Evolutionary conservation across 2,113 vertebrate species (phyloP), one percentile per base, ranked within the genome.

Genomic region (Cinclus cinclus): DNA sequence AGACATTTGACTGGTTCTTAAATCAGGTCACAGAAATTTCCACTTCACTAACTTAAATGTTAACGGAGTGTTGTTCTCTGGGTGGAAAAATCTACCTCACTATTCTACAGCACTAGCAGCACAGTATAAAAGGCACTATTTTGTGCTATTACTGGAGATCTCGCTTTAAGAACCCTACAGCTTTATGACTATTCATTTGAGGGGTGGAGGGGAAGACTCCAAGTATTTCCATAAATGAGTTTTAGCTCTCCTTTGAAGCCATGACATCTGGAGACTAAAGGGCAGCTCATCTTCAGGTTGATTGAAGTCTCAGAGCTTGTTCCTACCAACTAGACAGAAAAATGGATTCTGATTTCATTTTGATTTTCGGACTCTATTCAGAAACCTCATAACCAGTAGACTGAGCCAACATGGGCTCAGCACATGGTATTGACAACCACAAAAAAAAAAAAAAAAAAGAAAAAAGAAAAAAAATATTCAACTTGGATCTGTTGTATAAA

Each of bases 11-110:
- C 62, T 91, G 59, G 42, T 83, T 94, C 50, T 94, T 91, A 92
- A 96, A 95, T 87, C 95, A 87, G 89, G 82, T 92, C 91, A 90
- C 74, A 67, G 70, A 87, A 69, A 95, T 94, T 95, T 96, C 87
- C 74, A 91, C 81, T 90, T 97, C 83, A 69, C 87, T 85, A 87
- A 77, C 83, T 94, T 69, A 91, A 95, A 95, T 94, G 84, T 95
- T 97, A 97, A 92, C 59, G 13, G 64, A 50, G 67, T 89, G 88
- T 70, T 89, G 86, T 83, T 93, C 75, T 94, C 74, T 69, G 78
- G 46, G 41, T 91, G 37, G 58, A 96, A 95, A 94, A 92, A 92
- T 69, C 77, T 63, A 85, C 75, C 41, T 27, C 75, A 9, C 78
- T 65, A 49, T 87, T 94, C 91, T 92, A 33, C 78, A 87, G 84